phyloP scores from a whole-genome alignment of 2,888 invertebrate species.

The Lithosia quadra region DNA sequence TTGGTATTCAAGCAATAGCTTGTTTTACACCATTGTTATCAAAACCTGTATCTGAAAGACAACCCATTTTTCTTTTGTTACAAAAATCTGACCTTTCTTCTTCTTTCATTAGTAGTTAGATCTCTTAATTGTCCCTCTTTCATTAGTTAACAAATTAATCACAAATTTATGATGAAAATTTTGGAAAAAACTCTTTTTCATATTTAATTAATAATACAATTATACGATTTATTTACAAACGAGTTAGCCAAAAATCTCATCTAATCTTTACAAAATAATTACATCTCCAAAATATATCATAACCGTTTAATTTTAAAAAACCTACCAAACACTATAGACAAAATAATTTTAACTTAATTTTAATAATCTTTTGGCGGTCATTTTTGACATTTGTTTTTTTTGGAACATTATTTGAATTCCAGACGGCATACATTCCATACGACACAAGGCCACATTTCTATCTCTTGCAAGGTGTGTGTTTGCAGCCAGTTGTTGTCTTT shows the following conservation, averaged over 20 bases:
- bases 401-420: slow-evolving; percentile 14
- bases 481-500: slow-evolving; percentile 51
- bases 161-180: neutral
- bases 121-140: neutral
- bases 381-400: slow-evolving; percentile 9
- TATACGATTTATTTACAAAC: slow-evolving; percentile 15
- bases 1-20: neutral
- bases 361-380: slow-evolving; percentile 7
- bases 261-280: slow-evolving; percentile 14
- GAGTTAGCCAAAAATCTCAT: slow-evolving; percentile 16
- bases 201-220: neutral
- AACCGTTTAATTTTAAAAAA: slow-evolving; percentile 1
- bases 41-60: neutral
- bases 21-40: neutral
- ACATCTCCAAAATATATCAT: slow-evolving; percentile 18
- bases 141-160: neutral
- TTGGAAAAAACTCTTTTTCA: neutral
- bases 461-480: slow-evolving; percentile 34
- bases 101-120: neutral
- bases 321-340: slow-evolving; percentile 4
- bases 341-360: slow-evolving; percentile 16
- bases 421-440: slow-evolving; percentile 9
- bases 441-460: slow-evolving; percentile 16
- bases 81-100: neutral
- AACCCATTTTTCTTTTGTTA: neutral